Evolutionary conservation across 1,140 invertebrate species (phyloP).

Genomic region (Bombus waltoni): DNA sequence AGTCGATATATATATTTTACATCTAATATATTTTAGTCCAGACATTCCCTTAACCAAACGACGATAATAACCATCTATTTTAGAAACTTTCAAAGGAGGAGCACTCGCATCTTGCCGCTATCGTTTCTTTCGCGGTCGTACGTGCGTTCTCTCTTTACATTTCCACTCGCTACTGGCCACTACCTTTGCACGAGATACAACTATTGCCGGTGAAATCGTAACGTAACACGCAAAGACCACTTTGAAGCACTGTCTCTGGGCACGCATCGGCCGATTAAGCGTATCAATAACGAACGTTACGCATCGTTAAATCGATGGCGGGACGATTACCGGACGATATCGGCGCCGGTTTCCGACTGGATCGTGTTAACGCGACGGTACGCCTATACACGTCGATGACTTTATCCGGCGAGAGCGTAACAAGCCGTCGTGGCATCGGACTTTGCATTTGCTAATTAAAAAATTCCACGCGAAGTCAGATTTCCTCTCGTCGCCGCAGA

Average conservation of each 20-base stretch:
- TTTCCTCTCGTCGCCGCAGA: constrained; percentile 59
- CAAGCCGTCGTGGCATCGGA: constrained; percentile 56
- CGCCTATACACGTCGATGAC: constrained; percentile 34
- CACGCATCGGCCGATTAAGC: constrained; percentile 65
- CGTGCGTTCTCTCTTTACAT: neutral
- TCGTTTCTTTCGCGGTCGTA: constrained; percentile 29
- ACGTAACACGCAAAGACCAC: constrained; percentile 67
- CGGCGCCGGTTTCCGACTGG: neutral
- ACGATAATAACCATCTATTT: constrained; percentile 10
- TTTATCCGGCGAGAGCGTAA: constrained; percentile 50
- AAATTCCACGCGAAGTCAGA: constrained; percentile 76
- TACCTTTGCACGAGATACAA: constrained; percentile 59
- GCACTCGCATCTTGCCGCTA: neutral
- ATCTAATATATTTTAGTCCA: neutral
- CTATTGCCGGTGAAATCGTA: constrained; percentile 61
- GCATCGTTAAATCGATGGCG: constrained; percentile 41
- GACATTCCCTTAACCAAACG: neutral
- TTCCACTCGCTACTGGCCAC: no score
- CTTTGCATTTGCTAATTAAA: constrained; percentile 76
- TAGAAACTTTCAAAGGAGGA: neutral
- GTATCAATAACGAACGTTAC: constrained; percentile 59
- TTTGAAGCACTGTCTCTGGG: constrained; percentile 63
- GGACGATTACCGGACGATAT: constrained; percentile 17
- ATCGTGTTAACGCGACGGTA: neutral
- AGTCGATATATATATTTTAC: neutral